Evolutionary conservation across 1,140 invertebrate genomes (phyloP), one percentile per base, ranked within the genome.

Genomic region (Macrocentrus cingulum): DNA sequence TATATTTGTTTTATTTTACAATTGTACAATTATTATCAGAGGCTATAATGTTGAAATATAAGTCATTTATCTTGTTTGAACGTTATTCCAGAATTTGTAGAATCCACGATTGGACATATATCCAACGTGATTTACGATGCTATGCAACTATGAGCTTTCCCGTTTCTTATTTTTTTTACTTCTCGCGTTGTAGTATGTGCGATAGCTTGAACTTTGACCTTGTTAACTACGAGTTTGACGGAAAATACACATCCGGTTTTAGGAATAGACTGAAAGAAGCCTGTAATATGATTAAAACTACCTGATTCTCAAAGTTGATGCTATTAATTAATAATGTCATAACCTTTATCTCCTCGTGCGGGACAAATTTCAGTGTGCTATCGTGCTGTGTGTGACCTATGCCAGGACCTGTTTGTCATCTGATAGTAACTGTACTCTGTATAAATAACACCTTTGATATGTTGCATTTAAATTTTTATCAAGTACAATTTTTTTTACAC

Each of bases 261-360:
- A 22, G 22, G 1, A 22, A 29, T 36, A 44, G 19, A 42, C n/a
- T n/a, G 11, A n/a, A n/a, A n/a, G n/a, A n/a, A n/a, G n/a, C n/a
- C n/a, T 13, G 25, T 20, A 52, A 29, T 29, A 29, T 29, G 25
- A 5, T 5, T 29, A 29, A 29, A 29, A 4, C 25, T 29, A 29
- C 9, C 18, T 16, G 6, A 1, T 49, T n/a, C n/a, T 42, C 18
- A 42, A 53, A 53, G 11, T 53, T 22, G 37, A 23, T 5, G 37
- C 23, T 37, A 53, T 53, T 53, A 53, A 53, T 53, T 42, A 41
- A 42, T 5, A 39, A 15, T 42, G 37, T 42, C 51, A 42, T 25
- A 8, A 20, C 7, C 25, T 11, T 9, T 15, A 11, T 37, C 37
- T 23, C 37, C 20, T 19, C 11, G 11, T 19, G 18, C 16, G 13